Evolutionary conservation across 2,888 invertebrate species (phyloP), one percentile per base, ranked within the genome.

Genomic region (Chydorus sphaericus): DNA sequence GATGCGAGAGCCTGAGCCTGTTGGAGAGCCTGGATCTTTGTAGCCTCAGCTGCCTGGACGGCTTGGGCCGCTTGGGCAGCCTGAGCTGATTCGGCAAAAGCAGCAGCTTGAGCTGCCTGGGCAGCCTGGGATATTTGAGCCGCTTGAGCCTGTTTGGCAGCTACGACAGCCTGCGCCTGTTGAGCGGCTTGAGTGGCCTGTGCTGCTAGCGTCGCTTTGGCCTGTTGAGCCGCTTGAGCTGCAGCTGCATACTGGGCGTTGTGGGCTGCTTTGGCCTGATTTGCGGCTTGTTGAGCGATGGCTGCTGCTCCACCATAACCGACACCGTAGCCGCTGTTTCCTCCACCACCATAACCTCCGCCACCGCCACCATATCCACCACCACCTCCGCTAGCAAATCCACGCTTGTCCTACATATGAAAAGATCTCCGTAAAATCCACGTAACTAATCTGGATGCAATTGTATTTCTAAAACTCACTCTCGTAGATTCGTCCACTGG

Each of bases 11-110:
- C 61, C 38, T 63, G 62, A 16, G 62, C 62, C 39, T 60, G 62
- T 54, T 62, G 61, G 20, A 63, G 38, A 20, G 62, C 62, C 55
- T 62, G 62, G 10, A 62, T 59, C 54, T 63, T 62, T 8, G 62
- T 62, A 3, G 60, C 59, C 55, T 62, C 63, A 2, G 61, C 63
- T 1, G 63, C 62, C 56, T 58, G 56, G 38, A 58, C 56, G 36
- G 56, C 49, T 16, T 52, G 52, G 48, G 49, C 33, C 11, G 56
- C 56, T 58, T 58, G 58, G 23, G 56, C 56, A 16, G 56, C 56
- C 23, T 56, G 56, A 4, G 56, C 49, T 16, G 56, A 56, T 31
- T 56, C 56, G 20, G 56, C 56, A 28, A 56, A 56, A 18, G 56
- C 56, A 16, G 56, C 56, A 18, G 57, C 58, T 44, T 60, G 60